Evolutionary conservation across 2,888 invertebrate species (phyloP).

Genomic region (Gryllus longicercus): DNA sequence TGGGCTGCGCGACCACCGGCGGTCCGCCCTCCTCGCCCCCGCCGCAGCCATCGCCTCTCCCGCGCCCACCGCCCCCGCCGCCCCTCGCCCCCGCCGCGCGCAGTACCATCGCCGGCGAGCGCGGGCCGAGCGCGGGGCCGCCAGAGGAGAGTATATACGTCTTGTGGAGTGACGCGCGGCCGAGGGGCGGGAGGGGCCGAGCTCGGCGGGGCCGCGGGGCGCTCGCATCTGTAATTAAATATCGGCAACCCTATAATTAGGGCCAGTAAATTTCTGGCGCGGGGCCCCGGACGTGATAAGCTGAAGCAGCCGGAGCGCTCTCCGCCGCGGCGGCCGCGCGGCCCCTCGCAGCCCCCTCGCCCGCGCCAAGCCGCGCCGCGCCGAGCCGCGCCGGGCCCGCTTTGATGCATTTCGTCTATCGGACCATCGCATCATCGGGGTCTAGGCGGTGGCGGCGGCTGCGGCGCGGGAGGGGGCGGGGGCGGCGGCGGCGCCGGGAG

Average conservation of each 20-base stretch:
- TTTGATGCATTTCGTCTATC: conserved; percentile 12
- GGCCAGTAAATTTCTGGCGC: conserved; percentile 78
- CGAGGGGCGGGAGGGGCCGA: conserved; percentile 31
- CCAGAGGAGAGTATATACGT: background rate
- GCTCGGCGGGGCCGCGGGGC: conserved; percentile 44
- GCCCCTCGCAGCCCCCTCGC: too few relatives aligned
- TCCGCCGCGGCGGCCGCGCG: background rate
- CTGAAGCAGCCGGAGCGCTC: conserved; percentile 28
- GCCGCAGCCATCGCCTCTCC: conserved; percentile 27
- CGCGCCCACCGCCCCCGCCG: conserved; percentile 24
- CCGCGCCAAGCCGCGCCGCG: background rate
- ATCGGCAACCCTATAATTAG: conserved; percentile 78
- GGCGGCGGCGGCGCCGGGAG: too few relatives aligned
- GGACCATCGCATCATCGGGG: conserved; percentile 7
- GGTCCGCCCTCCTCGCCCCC: background rate
- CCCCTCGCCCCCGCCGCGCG: conserved; percentile 29
- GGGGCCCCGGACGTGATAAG: conserved; percentile 51
- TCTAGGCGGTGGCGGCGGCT: background rate
- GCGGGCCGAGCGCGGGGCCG: conserved; percentile 34
- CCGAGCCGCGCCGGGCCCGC: background rate
- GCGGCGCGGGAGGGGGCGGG: background rate
- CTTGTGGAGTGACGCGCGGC: conserved; percentile 24
- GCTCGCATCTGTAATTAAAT: conserved; percentile 71
- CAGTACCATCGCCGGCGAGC: conserved; percentile 18
- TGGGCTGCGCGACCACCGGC: too few relatives aligned